Evolutionary conservation across 2,113 vertebrate species (phyloP).

Genomic region (Stictonetta naevosa): DNA sequence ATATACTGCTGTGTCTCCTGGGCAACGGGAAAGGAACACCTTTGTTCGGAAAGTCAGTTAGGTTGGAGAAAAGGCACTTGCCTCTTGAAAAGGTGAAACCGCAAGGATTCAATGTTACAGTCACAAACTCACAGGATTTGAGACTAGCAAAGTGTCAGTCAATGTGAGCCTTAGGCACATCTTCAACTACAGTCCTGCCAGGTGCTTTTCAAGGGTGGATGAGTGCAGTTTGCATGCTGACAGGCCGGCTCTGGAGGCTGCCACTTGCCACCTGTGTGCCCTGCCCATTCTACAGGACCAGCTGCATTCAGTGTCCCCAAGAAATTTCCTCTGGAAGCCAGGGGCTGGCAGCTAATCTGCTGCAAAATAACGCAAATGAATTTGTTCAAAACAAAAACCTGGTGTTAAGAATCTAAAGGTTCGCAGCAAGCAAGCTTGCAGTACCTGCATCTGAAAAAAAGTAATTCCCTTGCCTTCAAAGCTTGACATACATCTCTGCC

Average conservation of each 20-base stretch:
- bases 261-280: background rate
- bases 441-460: background rate
- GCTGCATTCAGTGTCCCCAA: background rate
- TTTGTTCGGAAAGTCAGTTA: background rate
- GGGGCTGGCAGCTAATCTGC: background rate
- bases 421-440: background rate
- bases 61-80: background rate
- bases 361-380: background rate
- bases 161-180: background rate
- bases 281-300: background rate
- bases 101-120: background rate
- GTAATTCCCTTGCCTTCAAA: background rate
- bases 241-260: background rate
- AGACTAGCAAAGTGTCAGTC: background rate
- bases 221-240: rapidly evolving
- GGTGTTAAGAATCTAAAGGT: background rate
- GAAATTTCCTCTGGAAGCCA: background rate
- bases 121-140: background rate
- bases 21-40: background rate
- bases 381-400: background rate
- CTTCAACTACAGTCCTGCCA: background rate
- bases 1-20: background rate
- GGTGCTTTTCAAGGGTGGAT: background rate
- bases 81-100: background rate
- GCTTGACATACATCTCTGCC: background rate